phyloP scores from a whole-genome alignment of 2,113 vertebrate genomes.

The Scomber scombrus region DNA sequence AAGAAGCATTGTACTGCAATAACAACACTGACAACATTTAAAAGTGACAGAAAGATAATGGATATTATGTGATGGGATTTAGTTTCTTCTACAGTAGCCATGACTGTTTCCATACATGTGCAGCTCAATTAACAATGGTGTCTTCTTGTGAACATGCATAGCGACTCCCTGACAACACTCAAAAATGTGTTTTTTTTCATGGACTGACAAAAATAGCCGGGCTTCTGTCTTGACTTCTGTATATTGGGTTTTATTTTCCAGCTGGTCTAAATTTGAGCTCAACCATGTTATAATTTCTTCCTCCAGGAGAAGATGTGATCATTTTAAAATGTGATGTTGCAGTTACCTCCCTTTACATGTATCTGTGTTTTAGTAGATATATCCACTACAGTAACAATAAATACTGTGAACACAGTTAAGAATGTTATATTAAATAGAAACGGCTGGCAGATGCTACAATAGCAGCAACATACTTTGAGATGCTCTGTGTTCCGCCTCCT shows the following conservation, averaged over 20 bases:
- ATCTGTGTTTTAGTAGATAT: background rate
- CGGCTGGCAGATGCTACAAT: background rate
- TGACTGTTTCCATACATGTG: conserved; percentile 14
- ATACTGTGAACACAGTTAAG: conserved; percentile 1
- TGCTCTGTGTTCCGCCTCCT: conserved; percentile 28
- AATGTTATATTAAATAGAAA: conserved; percentile 1
- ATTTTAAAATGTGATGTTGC: background rate
- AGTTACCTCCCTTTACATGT: background rate
- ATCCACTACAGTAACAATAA: background rate
- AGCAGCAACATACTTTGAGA: background rate
- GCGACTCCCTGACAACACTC: background rate
- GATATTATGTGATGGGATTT: conserved; percentile 2
- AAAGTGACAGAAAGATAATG: background rate
- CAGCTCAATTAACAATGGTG: conserved; percentile 7
- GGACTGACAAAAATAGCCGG: no score
- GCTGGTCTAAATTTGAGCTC: background rate
- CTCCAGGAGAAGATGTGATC: background rate
- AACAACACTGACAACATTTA: background rate
- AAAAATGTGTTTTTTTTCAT: no score
- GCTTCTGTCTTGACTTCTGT: no score
- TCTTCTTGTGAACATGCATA: background rate
- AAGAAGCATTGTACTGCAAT: background rate
- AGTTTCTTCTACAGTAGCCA: background rate
- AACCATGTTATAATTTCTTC: background rate
- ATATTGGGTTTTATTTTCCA: no score